Evolutionary conservation across 2,888 invertebrate genomes (phyloP).

Genomic region (Harpalus rubripes): DNA sequence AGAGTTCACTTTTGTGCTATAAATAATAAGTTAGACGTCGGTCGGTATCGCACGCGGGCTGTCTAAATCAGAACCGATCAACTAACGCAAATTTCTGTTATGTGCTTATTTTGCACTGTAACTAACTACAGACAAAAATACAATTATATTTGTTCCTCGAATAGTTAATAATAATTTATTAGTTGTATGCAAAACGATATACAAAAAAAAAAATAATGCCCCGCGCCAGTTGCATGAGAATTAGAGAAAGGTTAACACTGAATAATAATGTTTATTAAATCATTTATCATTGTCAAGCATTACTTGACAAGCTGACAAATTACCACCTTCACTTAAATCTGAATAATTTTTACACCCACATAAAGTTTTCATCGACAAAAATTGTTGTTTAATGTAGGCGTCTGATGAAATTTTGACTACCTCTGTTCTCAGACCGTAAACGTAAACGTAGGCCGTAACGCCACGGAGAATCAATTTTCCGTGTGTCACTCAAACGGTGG

Average conservation of each 20-base stretch:
- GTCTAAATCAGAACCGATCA: too few species aligned
- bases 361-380: conserved; percentile 1
- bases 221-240: conserved; percentile 15
- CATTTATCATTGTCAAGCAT: conserved; percentile 26
- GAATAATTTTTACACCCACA: conserved; percentile 33
- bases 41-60: too few species aligned
- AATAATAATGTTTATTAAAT: conserved; percentile 47
- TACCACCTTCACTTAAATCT: conserved; percentile 6
- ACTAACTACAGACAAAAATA: too few species aligned
- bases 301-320: conserved; percentile 24
- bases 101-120: too few species aligned
- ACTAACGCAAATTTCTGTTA: too few species aligned
- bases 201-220: neutral
- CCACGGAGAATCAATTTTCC: conserved; percentile 58
- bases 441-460: conserved; percentile 46
- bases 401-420: conserved; percentile 18
- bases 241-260: conserved; percentile 18
- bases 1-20: too few species aligned
- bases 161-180: neutral
- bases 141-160: too few species aligned
- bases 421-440: conserved; percentile 10
- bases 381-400: conserved; percentile 2
- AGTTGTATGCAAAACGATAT: neutral
- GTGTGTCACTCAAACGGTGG: conserved; percentile 59
- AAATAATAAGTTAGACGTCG: too few species aligned